phyloP scores from a whole-genome alignment of 2,888 invertebrate genomes.

The Idaea dimidiata region DNA sequence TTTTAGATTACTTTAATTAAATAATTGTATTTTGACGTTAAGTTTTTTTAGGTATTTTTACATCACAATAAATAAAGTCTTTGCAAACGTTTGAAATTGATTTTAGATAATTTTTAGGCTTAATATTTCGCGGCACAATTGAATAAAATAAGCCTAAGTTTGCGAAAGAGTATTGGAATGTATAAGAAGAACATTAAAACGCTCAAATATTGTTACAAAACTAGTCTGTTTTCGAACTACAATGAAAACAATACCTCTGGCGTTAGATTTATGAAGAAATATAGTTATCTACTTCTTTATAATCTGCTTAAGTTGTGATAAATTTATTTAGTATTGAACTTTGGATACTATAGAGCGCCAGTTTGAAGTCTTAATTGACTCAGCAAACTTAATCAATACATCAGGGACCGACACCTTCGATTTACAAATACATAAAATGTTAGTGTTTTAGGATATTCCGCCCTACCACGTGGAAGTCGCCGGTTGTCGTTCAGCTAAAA shows the following conservation, averaged over 20 bases:
- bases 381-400: too few species aligned
- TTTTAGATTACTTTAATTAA: conserved; percentile 2
- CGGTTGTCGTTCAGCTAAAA: too few species aligned
- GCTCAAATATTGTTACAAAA: conserved; percentile 22
- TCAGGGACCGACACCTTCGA: too few species aligned
- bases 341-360: too few species aligned
- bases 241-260: conserved; percentile 61
- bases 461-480: too few species aligned
- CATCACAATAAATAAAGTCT: background rate
- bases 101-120: background rate
- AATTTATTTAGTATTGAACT: too few species aligned
- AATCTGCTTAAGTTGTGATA: too few species aligned
- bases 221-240: conserved; percentile 12
- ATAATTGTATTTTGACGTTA: conserved; percentile 2
- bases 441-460: too few species aligned
- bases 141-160: background rate
- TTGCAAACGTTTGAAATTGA: background rate
- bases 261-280: conserved; percentile 38
- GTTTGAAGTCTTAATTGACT: too few species aligned
- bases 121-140: background rate
- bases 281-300: conserved; percentile 19
- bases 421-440: too few species aligned
- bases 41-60: conserved; percentile 5
- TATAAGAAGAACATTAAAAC: background rate
- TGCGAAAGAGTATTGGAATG: background rate